Base-by-base conservation (phyloP, 2,888 invertebrate genomes). In the Drosophila merina region DNA sequence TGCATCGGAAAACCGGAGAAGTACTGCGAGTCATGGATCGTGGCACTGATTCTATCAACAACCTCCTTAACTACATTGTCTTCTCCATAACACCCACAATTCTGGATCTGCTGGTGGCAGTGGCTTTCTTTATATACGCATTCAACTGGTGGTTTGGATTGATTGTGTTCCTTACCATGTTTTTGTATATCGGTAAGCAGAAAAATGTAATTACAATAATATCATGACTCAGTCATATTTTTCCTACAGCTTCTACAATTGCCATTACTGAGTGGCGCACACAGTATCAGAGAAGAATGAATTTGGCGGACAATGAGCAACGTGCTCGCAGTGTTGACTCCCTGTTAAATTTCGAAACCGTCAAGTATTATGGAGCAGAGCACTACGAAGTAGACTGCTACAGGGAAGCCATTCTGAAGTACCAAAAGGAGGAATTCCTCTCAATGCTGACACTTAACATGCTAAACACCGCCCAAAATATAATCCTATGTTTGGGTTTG, bases 181-280 rank as follows among this genome's bases (percentile, higher is more conserved):
- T 94, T 52, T 91, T 98, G 8, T 99, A 99, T 92, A 95, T 99
- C 84, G 93, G 98, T 98, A 92, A 94, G 95, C 12, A 0, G 2
- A 4, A 36, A 6, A 36, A 20, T 20, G 1, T 20, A 20, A 20
- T 20, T 20, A 20, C 20, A 20, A 20, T 20, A 20, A 20, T 20
- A 20, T 20, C 2, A 20, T 20, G 20, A 20, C 20, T 20, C 20
- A 20, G 1, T 20, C 20, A 20, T 20, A 20, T 20, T 20, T 25
- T 14, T n/a, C 3, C 3, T 10, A 7, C 93, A 88, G 93, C 95
- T 4, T 84, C 72, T 9, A 99, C 99, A 0, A 95, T 99, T 88
- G 91, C 93, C 12, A 94, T 99, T n/a, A 99, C 99, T 0, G 99
- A 99, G 92, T 99, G 99, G 99, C 94, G 99, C 10, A 99, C 99